Base-by-base conservation (phyloP, 2,888 invertebrate species). In the Heliconius sara region DNA sequence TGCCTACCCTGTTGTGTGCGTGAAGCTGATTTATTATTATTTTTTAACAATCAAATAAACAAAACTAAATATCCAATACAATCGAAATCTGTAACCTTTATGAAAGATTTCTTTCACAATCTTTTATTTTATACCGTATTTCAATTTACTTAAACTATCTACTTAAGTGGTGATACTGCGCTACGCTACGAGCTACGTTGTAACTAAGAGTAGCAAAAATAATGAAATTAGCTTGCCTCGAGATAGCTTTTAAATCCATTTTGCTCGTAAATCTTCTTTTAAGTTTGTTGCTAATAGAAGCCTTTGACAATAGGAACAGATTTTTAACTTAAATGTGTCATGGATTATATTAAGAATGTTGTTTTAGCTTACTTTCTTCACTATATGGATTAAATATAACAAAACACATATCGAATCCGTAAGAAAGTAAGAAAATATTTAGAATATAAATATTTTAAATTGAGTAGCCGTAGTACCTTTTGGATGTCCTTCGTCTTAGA, bases 181-280 rank as follows among this genome's bases (percentile, higher is more conserved):
- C 70, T 70, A 47, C 73, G 57, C 30, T 25, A 73, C 73, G 34
- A 73, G 34, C 57, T 57, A 19, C 74, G 39, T 60, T 60, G 63
- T 74, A 74, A 74, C 60, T 63, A 39, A 74, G 74, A 65, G 65
- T 75, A 65, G 75, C 75, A 63, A 63, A 65, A 75, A 63, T 65
- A 75, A 75, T 75, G 75, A 75, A 75, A 75, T 75, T 75, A 75
- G 75, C 63, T 75, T 75, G 75, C 73, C 73, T 73, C 75, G 75
- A 75, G 75, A 75, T 65, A 75, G 75, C 75, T 75, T 75, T 75
- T 75, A 75, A 75, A 75, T 65, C 75, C 75, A 75, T 75, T 75
- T 75, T 75, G 12, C 60, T 60, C 73, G 73, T 73, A 73, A 73
- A 73, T 73, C 73, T 73, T 73, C 72, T 73, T 73, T 73, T 73